Conservation (phyloP, 64 coral and sea anemone species). For the Astreopora myriophthalma region DNA sequence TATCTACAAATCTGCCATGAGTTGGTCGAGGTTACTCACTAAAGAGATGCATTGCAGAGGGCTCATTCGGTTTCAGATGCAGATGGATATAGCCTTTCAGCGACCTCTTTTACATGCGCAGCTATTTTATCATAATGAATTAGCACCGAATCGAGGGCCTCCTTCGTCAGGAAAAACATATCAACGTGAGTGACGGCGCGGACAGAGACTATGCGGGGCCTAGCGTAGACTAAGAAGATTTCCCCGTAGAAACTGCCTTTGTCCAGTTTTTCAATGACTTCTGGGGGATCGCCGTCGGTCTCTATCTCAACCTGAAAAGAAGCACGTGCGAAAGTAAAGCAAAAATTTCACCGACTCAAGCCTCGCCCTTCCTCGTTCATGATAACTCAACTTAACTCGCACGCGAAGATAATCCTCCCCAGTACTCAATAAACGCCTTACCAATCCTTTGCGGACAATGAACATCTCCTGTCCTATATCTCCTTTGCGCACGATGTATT, state of each 20-base stretch:
- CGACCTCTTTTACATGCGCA: conserved; percentile 56
- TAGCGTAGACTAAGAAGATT: conserved; percentile 61
- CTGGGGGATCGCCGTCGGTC: conserved; percentile 73
- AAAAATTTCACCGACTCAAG: too few relatives aligned
- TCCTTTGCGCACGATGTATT: conserved; percentile 88
- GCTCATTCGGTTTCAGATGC: neutral
- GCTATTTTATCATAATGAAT: conserved; percentile 48
- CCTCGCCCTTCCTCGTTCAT: too few relatives aligned
- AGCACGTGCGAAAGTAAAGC: too few relatives aligned
- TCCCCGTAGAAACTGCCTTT: conserved; percentile 75
- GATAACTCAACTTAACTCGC: too few relatives aligned
- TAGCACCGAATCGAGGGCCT: conserved; percentile 71
- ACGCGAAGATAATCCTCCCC: too few relatives aligned
- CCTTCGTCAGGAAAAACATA: conserved; percentile 72
- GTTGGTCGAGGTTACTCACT: too few relatives aligned
- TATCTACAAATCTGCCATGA: too few relatives aligned
- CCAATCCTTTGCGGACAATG: conserved; percentile 82
- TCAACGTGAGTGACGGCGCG: conserved; percentile 84
- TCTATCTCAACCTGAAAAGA: conserved; percentile 72
- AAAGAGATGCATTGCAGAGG: too few relatives aligned
- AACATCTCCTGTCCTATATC: conserved; percentile 93
- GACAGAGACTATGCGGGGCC: conserved; percentile 69
- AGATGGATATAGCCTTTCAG: conserved; percentile 41
- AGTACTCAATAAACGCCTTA: conserved; percentile 32
- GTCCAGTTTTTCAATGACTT: conserved; percentile 82